These are phyloP conservation scores for Sprattus sprattus DNA, from an alignment of 2,113 vertebrate species.

Conservation along the genomic window DNA sequence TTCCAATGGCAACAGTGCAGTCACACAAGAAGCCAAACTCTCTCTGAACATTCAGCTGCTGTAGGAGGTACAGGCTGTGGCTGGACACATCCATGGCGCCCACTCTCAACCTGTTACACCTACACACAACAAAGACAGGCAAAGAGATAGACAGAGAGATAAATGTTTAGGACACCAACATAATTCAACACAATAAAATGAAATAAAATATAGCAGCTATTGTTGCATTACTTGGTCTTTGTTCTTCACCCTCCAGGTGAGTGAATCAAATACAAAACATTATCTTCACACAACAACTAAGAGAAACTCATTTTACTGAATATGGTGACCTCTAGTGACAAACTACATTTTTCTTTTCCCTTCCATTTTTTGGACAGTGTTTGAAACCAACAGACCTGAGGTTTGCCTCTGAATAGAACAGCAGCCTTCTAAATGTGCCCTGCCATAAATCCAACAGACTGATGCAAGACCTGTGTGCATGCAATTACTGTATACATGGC, in stretches of 20 bases:
- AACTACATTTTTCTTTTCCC: background rate
- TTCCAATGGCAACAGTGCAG: constrained; percentile 95
- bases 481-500: background rate
- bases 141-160: constrained; percentile 19
- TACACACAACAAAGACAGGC: constrained; percentile 38
- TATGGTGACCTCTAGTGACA: constrained; percentile 42
- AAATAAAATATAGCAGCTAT: background rate
- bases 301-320: constrained; percentile 9
- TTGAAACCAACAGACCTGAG: constrained; percentile 19
- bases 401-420: constrained; percentile 42
- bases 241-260: too few species aligned
- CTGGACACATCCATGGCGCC: constrained; percentile 82
- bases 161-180: background rate
- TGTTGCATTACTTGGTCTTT: background rate
- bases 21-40: constrained; percentile 98
- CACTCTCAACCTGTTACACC: constrained; percentile 55
- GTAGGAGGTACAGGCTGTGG: constrained; percentile 92
- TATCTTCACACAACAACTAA: background rate
- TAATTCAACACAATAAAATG: background rate
- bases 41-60: constrained; percentile 95
- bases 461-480: background rate
- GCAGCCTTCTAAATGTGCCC: background rate
- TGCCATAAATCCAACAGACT: background rate
- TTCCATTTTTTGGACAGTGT: constrained; percentile 11
- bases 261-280: background rate